These are phyloP conservation scores for Eupithecia dodoneata DNA, from an alignment of 2,888 invertebrate genomes.

Conservation along the genomic window DNA sequence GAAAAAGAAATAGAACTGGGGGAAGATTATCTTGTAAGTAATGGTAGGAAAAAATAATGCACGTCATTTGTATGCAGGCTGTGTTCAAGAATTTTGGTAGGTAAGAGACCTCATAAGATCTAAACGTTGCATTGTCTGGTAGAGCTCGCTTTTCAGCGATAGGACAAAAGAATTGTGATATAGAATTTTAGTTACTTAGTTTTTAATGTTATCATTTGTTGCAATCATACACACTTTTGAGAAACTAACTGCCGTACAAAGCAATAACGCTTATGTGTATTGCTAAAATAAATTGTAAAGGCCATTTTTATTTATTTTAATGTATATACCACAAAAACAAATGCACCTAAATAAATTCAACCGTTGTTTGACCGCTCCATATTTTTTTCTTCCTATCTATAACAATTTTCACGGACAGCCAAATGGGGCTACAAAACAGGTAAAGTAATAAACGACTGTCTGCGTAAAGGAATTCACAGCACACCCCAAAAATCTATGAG, in stretches of 20 bases:
- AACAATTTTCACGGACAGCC: slow-evolving; percentile 17
- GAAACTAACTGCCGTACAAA: background rate
- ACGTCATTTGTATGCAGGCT: background rate
- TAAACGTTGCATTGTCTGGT: background rate
- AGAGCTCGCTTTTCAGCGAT: background rate
- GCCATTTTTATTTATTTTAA: background rate
- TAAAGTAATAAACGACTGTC: slow-evolving; percentile 47
- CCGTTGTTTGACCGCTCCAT: background rate
- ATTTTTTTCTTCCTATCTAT: slow-evolving; percentile 12
- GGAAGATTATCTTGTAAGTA: background rate
- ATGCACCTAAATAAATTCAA: background rate
- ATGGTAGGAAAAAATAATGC: background rate
- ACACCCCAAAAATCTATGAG: slow-evolving; percentile 67
- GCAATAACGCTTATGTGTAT: background rate
- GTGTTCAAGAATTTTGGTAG: background rate
- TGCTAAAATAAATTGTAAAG: background rate
- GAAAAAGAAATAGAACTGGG: background rate
- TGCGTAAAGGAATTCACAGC: slow-evolving; percentile 70
- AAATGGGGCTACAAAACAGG: slow-evolving; percentile 33
- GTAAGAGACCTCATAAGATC: too few relatives aligned
- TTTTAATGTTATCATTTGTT: too few relatives aligned
- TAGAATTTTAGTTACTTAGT: background rate
- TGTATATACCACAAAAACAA: background rate
- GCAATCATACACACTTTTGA: background rate
- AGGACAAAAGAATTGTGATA: background rate